Base-by-base conservation (phyloP, 2,888 invertebrate species). In the Latheticus oryzae region DNA sequence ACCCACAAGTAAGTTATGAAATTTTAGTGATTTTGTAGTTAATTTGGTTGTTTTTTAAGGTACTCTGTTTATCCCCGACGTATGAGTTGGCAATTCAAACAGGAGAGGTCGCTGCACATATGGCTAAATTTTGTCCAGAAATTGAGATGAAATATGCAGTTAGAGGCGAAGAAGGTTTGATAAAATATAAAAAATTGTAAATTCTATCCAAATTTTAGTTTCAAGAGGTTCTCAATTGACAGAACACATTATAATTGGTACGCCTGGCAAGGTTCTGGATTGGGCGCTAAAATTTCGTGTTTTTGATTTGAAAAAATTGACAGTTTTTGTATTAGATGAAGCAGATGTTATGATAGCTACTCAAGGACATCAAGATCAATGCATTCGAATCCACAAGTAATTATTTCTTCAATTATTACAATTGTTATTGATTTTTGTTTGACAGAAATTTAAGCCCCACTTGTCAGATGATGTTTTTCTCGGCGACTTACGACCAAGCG, bases 341-440 rank as follows among this genome's bases (percentile, higher is more conserved):
- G 99, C 99, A 2, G 99, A 99, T 82, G 95, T 99, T 1, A 99
- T 99, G 98, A 98, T 99, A 69, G 94, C 93, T 9, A 91, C 95
- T 12, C 97, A 98, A 80, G 98, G 98, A 1, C 97, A 98, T 80
- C 95, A 95, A 76, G 97, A 98, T 78, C 95, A 96, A 74, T 96
- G 96, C 69, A 92, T 97, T 66, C 85, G 94, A 52, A 95, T 99
- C 70, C 95, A 97, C 76, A 95, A 94, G 89, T 89, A n/a, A n/a
- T 78, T 75, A 77, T 69, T 50, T 23, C 9, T 43, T 4, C 37
- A 47, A 30, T 19, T 11, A 30, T 48, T 58, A 12, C 28, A 3
- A 9, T 1, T 8, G 43, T 28, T 37, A 11, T 26, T 7, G 21
- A 7, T 43, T 12, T 15, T n/a, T n/a, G n/a, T n/a, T n/a, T n/a